Percentiles rank a stretch among this genome's conserved stretches.
Evolutionary conservation across 2,113 vertebrate genomes (phyloP).

Genomic region (Pteronura brasiliensis): DNA sequence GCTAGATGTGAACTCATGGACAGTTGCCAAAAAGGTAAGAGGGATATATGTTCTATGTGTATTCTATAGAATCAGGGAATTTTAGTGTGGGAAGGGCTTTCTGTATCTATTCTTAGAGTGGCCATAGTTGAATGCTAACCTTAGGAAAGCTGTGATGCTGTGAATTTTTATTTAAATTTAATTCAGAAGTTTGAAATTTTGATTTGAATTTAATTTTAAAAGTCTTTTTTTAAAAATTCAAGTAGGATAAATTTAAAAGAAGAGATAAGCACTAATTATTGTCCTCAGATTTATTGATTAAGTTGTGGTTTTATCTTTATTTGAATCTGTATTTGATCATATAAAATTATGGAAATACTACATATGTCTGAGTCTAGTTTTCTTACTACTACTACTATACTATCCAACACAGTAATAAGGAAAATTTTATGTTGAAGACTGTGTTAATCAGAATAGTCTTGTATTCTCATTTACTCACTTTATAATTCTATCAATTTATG

Average conservation of each 20-base stretch:
- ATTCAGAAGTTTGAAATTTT: constrained; percentile 4
- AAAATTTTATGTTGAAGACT: not conserved
- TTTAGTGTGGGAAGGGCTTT: not conserved
- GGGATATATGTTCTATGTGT: not conserved
- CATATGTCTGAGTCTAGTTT: not conserved
- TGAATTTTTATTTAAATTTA: not conserved
- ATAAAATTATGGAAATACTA: not conserved
- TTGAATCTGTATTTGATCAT: not conserved
- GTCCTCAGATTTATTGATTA: not conserved
- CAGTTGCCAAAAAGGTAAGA: not conserved
- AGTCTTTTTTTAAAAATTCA: not conserved
- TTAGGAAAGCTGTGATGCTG: not conserved
- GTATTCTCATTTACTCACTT: not conserved
- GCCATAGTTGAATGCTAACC: not conserved
- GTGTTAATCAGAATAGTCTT: constrained; percentile 1
- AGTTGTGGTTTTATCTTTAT: not conserved
- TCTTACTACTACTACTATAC: not conserved
- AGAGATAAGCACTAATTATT: not conserved
- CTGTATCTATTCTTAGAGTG: not conserved
- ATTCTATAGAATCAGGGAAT: not conserved
- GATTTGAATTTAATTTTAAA: not conserved
- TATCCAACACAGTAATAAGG: not conserved
- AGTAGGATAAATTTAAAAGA: not conserved
- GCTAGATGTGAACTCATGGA: not conserved
- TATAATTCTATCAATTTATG: not conserved